These are phyloP conservation scores for Pyxicephalus adspersus DNA, from an alignment of 2,113 vertebrate genomes.

Conservation along the genomic window DNA sequence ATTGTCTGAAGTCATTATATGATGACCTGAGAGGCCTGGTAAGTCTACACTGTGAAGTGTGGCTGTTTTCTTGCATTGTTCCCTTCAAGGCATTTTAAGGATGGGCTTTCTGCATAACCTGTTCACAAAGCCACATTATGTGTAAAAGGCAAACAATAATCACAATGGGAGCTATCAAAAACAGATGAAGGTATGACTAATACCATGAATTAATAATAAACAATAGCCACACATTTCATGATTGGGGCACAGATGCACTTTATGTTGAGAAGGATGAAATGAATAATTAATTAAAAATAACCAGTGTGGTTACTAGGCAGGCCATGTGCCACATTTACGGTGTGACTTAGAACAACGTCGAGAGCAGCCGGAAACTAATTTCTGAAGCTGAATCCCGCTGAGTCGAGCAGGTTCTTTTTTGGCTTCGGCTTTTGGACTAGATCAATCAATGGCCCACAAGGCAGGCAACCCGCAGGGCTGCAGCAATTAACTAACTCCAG, in stretches of 20 bases:
- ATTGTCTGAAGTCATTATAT: too few species aligned
- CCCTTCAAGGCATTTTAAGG: background rate
- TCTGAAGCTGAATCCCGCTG: constrained; percentile 61
- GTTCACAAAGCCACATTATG: background rate
- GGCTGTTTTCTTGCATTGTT: background rate
- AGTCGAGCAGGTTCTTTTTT: constrained; percentile 53
- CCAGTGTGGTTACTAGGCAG: constrained; percentile 33
- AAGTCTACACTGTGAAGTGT: background rate
- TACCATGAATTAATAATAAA: constrained; percentile 14
- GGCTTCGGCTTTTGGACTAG: constrained; percentile 57
- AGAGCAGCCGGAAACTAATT: constrained; percentile 62
- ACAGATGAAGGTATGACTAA: constrained; percentile 30
- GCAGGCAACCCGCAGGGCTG: constrained; percentile 51
- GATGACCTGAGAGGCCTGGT: too few species aligned
- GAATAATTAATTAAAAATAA: constrained; percentile 42
- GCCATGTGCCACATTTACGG: constrained; percentile 48
- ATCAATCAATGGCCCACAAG: constrained; percentile 59
- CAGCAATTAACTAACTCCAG: constrained; percentile 64
- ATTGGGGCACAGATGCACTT: constrained; percentile 13
- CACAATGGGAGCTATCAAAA: background rate
- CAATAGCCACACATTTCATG: constrained; percentile 19
- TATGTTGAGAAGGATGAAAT: constrained; percentile 32
- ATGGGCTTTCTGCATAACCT: background rate
- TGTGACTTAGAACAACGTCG: constrained; percentile 55
- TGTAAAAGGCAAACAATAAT: background rate